These are phyloP conservation scores for Dasyurus viverrinus DNA, from an alignment of 2,113 vertebrate species.

Conservation along the genomic window DNA sequence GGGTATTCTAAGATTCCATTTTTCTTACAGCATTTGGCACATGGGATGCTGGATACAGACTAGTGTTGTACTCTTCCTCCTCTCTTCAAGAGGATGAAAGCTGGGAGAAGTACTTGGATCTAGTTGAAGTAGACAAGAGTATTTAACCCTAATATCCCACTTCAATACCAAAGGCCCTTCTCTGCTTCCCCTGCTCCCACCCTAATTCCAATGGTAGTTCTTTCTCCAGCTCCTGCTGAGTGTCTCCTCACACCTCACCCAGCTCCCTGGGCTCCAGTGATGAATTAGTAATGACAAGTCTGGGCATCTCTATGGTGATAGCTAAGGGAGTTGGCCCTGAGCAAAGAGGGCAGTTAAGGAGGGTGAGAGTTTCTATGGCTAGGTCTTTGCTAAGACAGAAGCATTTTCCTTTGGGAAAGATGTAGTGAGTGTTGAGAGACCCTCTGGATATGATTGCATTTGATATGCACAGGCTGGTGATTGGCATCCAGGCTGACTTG, in stretches of 20 bases:
- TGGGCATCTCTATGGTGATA: slow-evolving; percentile 64
- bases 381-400: slow-evolving; percentile 19
- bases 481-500: neutral
- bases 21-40: neutral
- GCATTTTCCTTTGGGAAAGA: neutral
- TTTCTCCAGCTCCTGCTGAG: slow-evolving; percentile 41
- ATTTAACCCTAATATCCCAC: neutral
- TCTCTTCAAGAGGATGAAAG: neutral
- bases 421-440: neutral
- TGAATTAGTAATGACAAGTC: slow-evolving; percentile 70
- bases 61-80: neutral
- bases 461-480: neutral
- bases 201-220: neutral
- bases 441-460: neutral
- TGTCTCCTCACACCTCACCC: slow-evolving; percentile 59
- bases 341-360: slow-evolving; percentile 19
- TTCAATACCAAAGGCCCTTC: neutral
- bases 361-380: slow-evolving; percentile 45
- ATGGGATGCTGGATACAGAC: neutral
- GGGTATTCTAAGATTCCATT: neutral
- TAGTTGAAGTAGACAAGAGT: neutral
- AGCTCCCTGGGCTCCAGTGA: slow-evolving; percentile 47
- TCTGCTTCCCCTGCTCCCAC: slow-evolving; percentile 15
- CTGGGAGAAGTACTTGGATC: neutral
- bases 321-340: slow-evolving; percentile 4